Evolutionary conservation across 2,113 vertebrate genomes (phyloP).

Genomic region (Egretta garzetta): DNA sequence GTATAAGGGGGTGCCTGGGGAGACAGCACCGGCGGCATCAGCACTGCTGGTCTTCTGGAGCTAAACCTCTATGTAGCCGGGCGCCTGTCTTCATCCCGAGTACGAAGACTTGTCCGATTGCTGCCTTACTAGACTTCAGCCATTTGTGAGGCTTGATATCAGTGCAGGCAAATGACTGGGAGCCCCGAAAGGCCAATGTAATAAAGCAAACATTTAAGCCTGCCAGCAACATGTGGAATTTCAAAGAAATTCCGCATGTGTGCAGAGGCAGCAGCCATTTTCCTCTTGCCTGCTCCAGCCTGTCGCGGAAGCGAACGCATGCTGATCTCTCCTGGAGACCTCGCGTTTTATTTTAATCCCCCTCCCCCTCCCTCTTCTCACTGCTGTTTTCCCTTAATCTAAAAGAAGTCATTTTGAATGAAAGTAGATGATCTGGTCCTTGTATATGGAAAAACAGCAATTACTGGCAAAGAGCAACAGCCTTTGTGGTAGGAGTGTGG

Average conservation of each 20-base stretch:
- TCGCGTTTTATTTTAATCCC: neutral
- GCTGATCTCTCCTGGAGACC: neutral
- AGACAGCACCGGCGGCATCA: neutral
- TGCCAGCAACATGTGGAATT: neutral
- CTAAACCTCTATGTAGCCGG: rapidly evolving
- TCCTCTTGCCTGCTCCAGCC: slow-evolving; percentile 7
- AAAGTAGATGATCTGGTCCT: slow-evolving; percentile 52
- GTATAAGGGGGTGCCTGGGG: rapidly evolving
- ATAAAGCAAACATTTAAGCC: neutral
- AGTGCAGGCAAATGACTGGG: neutral
- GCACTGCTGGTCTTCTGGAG: neutral
- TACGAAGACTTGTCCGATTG: neutral
- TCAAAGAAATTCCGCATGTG: neutral
- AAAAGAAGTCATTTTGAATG: slow-evolving; percentile 24
- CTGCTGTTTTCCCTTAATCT: slow-evolving; percentile 16
- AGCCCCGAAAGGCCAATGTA: neutral
- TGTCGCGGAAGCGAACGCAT: neutral
- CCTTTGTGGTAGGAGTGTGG: slow-evolving; percentile 48
- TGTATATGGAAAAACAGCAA: slow-evolving; percentile 59
- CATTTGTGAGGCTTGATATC: neutral
- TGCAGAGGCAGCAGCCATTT: neutral
- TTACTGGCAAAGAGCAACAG: slow-evolving; percentile 46
- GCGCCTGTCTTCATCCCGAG: neutral
- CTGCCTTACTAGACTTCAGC: neutral
- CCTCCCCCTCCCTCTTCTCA: neutral